Evolutionary conservation across 2,888 invertebrate species (phyloP).

Genomic region (Platycheirus rosarum): DNA sequence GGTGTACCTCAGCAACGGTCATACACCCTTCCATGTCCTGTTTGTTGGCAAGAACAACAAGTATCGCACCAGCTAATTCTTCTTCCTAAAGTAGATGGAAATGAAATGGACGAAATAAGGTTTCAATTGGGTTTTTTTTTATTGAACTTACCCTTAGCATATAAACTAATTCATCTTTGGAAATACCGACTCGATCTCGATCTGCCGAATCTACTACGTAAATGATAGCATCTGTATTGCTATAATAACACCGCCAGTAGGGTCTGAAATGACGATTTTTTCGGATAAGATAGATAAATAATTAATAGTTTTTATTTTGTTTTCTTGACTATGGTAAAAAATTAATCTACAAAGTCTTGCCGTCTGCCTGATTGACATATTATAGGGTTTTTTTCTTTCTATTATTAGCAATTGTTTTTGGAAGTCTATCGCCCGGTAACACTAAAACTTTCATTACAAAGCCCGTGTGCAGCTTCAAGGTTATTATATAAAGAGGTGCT

Average conservation of each 20-base stretch:
- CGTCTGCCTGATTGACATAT: too few relatives aligned
- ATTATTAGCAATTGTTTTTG: too few relatives aligned
- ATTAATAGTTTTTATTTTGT: too few relatives aligned
- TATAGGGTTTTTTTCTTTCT: too few relatives aligned
- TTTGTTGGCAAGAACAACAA: conserved; percentile 99
- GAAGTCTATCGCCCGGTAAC: too few relatives aligned
- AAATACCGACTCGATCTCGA: conserved; percentile 98
- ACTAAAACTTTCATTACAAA: too few relatives aligned
- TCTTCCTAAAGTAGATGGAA: conserved; percentile 94
- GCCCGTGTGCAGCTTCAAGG: too few relatives aligned
- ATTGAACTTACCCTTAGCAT: conserved; percentile 93
- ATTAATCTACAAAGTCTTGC: too few relatives aligned
- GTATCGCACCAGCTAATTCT: conserved; percentile 96
- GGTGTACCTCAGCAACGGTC: conserved; percentile 98
- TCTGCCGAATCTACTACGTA: conserved; percentile 99
- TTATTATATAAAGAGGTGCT: too few relatives aligned
- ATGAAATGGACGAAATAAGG: neutral
- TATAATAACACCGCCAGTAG: conserved; percentile 99
- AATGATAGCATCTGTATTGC: conserved; percentile 99
- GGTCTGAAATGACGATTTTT: conserved; percentile 91
- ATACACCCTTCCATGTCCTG: conserved; percentile 99
- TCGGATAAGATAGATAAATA: too few relatives aligned
- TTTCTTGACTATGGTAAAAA: too few relatives aligned
- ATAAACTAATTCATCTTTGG: conserved; percentile 98
- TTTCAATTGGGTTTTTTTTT: neutral